phyloP scores from a whole-genome alignment of 2,888 invertebrate genomes.

The Clistopyga incitator region DNA sequence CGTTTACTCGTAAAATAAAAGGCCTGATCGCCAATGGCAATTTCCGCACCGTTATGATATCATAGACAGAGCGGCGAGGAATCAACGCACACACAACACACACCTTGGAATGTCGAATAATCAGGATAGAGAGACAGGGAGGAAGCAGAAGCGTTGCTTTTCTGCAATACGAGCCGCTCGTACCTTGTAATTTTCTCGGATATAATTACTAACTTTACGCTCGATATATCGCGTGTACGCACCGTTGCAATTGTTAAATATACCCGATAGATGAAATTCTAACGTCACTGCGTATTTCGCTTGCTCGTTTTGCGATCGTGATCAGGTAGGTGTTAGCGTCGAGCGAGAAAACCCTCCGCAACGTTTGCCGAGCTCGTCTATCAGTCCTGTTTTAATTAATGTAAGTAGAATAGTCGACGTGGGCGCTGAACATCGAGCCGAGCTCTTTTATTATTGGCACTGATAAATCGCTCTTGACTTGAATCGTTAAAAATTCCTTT shows the following conservation, averaged over 20 bases:
- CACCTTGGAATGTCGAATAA: slow-evolving; percentile 64
- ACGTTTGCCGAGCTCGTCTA: slow-evolving; percentile 41
- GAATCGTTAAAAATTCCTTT: slow-evolving; percentile 24
- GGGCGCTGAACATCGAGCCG: slow-evolving; percentile 69
- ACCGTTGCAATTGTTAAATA: slow-evolving; percentile 58
- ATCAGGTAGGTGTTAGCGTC: slow-evolving; percentile 10
- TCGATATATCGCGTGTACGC: slow-evolving; percentile 51
- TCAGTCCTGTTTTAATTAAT: slow-evolving; percentile 68
- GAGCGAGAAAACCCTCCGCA: background rate
- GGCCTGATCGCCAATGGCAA: slow-evolving; percentile 47
- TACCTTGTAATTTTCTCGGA: slow-evolving; percentile 61
- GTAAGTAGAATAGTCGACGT: slow-evolving; percentile 68
- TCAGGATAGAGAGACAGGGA: slow-evolving; percentile 48
- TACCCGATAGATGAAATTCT: slow-evolving; percentile 55
- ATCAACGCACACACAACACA: slow-evolving; percentile 15
- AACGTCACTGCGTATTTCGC: slow-evolving; percentile 18
- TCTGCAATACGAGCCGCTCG: slow-evolving; percentile 44
- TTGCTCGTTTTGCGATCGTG: slow-evolving; percentile 20
- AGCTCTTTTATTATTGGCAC: slow-evolving; percentile 10
- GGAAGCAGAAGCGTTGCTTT: slow-evolving; percentile 50
- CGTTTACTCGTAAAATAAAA: slow-evolving; percentile 30
- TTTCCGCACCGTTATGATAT: slow-evolving; percentile 60
- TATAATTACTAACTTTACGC: slow-evolving; percentile 62
- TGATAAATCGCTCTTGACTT: slow-evolving; percentile 38
- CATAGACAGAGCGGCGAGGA: slow-evolving; percentile 31